Conservation (phyloP, 2,888 invertebrate species). For the Tiliacea citrago region DNA sequence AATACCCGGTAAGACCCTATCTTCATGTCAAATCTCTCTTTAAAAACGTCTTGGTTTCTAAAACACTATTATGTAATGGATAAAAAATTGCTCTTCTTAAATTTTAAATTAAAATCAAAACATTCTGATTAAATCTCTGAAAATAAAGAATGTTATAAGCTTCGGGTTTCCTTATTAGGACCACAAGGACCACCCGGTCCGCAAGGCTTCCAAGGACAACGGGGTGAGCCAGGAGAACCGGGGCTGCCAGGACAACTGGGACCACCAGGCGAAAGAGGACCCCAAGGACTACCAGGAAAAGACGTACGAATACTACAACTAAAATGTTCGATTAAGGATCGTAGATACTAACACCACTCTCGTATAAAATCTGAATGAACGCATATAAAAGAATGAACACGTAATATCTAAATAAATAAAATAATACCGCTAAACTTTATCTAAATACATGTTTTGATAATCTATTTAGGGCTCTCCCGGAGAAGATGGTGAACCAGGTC, state of each 20-base stretch:
- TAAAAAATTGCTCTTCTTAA: background rate
- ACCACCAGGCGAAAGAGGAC: conserved; percentile 92
- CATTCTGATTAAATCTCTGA: background rate
- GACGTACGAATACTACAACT: conserved; percentile 89
- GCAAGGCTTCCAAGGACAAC: conserved; percentile 95
- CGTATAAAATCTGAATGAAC: background rate
- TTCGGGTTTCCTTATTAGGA: conserved; percentile 70
- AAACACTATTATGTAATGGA: background rate
- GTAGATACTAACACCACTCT: background rate
- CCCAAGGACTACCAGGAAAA: conserved; percentile 94
- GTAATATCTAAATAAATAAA: background rate
- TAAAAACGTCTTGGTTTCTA: background rate
- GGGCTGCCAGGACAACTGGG: conserved; percentile 93
- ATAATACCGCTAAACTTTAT: background rate
- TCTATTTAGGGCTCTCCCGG: conserved; percentile 92
- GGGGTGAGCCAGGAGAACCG: conserved; percentile 95
- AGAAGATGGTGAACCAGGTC: conserved; percentile 95
- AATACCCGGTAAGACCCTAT: conserved; percentile 91
- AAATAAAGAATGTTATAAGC: no score
- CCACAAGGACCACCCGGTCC: conserved; percentile 90
- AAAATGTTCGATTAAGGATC: background rate
- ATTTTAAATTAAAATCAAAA: background rate
- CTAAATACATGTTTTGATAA: background rate
- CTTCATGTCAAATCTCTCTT: background rate
- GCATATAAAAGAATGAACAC: background rate